Base-by-base conservation (phyloP, 2,888 invertebrate genomes). In the Sarcophaga subvicina region DNA sequence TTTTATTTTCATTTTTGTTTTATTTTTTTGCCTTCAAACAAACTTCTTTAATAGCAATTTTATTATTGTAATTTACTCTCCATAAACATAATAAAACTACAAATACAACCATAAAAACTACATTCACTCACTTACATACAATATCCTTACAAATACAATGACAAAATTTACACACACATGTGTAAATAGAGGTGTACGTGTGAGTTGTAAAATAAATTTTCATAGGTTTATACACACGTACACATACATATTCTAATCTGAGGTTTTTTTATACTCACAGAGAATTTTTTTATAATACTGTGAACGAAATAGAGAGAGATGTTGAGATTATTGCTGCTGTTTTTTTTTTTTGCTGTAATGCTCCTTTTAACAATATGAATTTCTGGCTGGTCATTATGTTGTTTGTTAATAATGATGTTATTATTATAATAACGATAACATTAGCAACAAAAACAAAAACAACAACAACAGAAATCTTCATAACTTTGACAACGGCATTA, bases 331-430 rank as follows among this genome's bases (percentile, higher is more conserved):
- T 37, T 37, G 37, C 37, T 37, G 37, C 37, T 37, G 8, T 10
- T 37, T 37, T 37, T 37, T 37, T 37, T 14, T 54, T 17, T 14
- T 14, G 54, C 5, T 54, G 17, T 54, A 54, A 14, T 70, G 17
- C 47, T 49, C 64, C 10, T 79, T 70, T 27, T 47, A 70, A 82
- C 37, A 73, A 77, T 83, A 70, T 60, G 22, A 63, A 76, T 76
- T 64, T 66, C 59, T 82, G 66, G 49, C 66, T 82, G 79, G 70
- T 82, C 75, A 72, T 82, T 81, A 81, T 79, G 45, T 12, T 62
- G 62, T 72, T 63, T 72, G 72, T 79, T 82, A 67, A 79, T 79
- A 86, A 86, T 84, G 78, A 86, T 86, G 80, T 87, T 87, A 84
- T 87, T 81, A 37, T 37, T 37, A 37, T 37, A 37, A 37, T 37